phyloP scores from a whole-genome alignment of 1,140 invertebrate species.

The Zophobas morio region DNA sequence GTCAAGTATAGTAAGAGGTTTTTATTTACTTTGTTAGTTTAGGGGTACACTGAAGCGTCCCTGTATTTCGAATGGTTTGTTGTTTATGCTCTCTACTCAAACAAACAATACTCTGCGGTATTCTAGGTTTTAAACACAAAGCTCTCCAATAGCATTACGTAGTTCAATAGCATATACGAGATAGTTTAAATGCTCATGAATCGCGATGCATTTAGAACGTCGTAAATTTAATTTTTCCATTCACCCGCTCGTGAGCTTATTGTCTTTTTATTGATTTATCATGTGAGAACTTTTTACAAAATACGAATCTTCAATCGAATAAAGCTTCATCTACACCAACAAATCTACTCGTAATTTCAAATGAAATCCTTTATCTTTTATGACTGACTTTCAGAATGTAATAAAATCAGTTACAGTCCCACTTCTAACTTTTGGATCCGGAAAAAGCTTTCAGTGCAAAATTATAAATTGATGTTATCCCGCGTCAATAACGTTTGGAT shows the following conservation, averaged over 20 bases:
- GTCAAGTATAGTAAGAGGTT: conserved; percentile 19
- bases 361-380: conserved; percentile 55
- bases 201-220: conserved; percentile 38
- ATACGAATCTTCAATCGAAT: conserved; percentile 29
- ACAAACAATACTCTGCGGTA: conserved; percentile 34
- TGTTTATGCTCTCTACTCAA: conserved; percentile 32
- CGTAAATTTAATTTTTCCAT: conserved; percentile 46
- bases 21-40: conserved; percentile 30
- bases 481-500: conserved; percentile 38
- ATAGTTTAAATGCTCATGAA: conserved; percentile 42
- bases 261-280: conserved; percentile 48
- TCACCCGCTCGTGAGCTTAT: conserved; percentile 42
- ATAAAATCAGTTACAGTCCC: conserved; percentile 54
- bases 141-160: conserved; percentile 22
- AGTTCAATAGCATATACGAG: conserved; percentile 38
- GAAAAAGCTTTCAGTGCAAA: conserved; percentile 49
- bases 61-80: conserved; percentile 2
- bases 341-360: conserved; percentile 46
- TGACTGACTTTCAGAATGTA: conserved; percentile 53
- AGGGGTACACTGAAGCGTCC: conserved; percentile 13
- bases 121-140: conserved; percentile 42
- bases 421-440: conserved; percentile 48
- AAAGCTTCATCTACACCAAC: conserved; percentile 48
- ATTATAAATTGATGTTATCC: conserved; percentile 47
- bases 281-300: conserved; percentile 25